Percentiles rank a stretch among this genome's conserved stretches.
Conservation (phyloP, 2,888 invertebrate genomes). For the Orgyia antiqua region DNA sequence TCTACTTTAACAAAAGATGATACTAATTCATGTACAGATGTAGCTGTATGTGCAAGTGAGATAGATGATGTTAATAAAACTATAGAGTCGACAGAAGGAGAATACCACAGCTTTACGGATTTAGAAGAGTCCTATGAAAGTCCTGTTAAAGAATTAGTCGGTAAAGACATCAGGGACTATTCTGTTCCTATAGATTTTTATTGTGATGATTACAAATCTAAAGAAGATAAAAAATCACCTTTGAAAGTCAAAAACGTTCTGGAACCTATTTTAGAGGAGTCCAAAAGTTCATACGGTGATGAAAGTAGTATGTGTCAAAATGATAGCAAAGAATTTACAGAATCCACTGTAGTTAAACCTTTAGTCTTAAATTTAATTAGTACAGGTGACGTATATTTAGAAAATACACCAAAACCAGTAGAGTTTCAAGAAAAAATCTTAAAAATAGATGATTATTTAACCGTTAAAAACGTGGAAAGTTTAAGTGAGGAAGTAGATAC, state of each 20-base stretch:
- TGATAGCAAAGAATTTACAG: conserved; percentile 21
- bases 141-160: conserved; percentile 63
- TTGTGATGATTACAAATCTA: conserved; percentile 52
- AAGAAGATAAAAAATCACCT: conserved; percentile 45
- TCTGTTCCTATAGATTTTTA: conserved; percentile 66
- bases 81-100: conserved; percentile 54
- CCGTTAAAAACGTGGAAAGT: background rate
- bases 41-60: background rate
- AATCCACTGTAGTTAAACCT: conserved; percentile 1
- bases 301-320: conserved; percentile 40
- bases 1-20: conserved; percentile 2
- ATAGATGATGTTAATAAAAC: conserved; percentile 31
- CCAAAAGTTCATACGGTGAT: conserved; percentile 59
- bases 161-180: conserved; percentile 70
- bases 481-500: background rate
- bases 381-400: background rate
- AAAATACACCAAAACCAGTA: background rate
- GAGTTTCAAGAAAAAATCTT: background rate
- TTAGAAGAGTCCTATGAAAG: conserved; percentile 62
- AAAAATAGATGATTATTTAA: background rate
- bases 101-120: conserved; percentile 68
- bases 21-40: background rate
- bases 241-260: conserved; percentile 39
- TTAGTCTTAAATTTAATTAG: background rate
- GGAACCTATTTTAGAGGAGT: conserved; percentile 70